Evolutionary conservation across 64 coral and sea anemone genomes (phyloP), one percentile per base, ranked within the genome.

Genomic region (Orbicella faveolata): DNA sequence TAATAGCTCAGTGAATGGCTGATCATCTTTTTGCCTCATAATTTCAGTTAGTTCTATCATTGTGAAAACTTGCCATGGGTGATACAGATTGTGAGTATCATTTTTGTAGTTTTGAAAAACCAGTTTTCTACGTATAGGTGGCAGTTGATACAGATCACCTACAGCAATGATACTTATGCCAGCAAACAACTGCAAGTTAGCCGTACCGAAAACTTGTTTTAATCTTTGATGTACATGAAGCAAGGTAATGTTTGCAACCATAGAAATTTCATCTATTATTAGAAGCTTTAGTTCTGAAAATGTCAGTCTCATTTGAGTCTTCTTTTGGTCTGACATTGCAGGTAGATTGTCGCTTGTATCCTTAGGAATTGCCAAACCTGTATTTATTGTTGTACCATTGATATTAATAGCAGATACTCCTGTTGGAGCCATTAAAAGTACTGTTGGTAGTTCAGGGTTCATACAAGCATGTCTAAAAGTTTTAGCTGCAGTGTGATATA

Each of bases 261-360:
- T 92, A 26, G 90, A 92, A 78, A 92, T 87, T 79, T 92, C 82
- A 92, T 92, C 90, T 21, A 87, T 92, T 30, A 92, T 92, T 44
- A 92, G 34, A 79, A 87, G 75, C 53, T 80, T 92, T 12, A 87
- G 65, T 77, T 88, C 87, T 2, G 6, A 55, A 23, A 88, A 51
- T 34, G 55, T 87, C 0, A 74, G 69, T 63, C 83, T 87, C 21
- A 67, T 67, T 36, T 87, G 83, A 2, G 82, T 92, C 79, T 81
- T 74, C 36, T 87, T 92, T 76, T 92, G 74, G 39, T 92, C 82
- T 61, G 90, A 87, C 81, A 83, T 57, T 79, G 59, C 15, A 37
- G 20, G 69, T 26, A 94, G 6, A 62, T 30, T 78, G 55, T 86
- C 81, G 16, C 93, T 75, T 86, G 82, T 33, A 85, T 90, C 75